phyloP scores from a whole-genome alignment of 2,113 vertebrate genomes.

The Trematocara zebra region DNA sequence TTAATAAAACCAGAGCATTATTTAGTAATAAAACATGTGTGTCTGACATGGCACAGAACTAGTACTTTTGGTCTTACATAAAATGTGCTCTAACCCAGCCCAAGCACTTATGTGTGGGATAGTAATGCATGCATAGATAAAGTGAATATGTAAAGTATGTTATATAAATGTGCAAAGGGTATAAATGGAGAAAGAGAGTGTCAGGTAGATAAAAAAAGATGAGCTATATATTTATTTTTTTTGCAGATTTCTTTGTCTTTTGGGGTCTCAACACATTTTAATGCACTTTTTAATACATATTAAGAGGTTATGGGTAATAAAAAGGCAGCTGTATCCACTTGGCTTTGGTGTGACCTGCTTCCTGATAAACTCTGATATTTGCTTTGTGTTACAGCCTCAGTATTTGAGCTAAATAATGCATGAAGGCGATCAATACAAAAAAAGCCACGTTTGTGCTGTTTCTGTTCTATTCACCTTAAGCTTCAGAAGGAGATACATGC shows the following conservation, averaged over 20 bases:
- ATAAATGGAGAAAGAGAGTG: background rate
- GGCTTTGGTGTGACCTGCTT: constrained; percentile 36
- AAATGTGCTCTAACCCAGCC: constrained; percentile 19
- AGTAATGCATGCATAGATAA: constrained; percentile 21
- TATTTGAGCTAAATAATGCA: constrained; percentile 59
- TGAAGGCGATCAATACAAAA: constrained; percentile 39
- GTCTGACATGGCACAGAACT: background rate
- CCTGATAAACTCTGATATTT: constrained; percentile 53
- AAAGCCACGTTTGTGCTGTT: constrained; percentile 21
- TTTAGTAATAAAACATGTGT: background rate
- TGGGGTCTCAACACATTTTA: background rate
- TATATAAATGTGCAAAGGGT: background rate
- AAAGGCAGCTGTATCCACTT: background rate
- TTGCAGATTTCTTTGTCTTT: background rate
- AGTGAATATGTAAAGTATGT: background rate
- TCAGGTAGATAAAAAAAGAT: background rate
- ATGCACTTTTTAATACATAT: background rate
- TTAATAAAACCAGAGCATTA: constrained; percentile 1
- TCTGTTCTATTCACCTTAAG: constrained; percentile 15
- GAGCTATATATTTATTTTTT: accelerated
- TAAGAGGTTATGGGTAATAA: background rate
- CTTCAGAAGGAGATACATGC: background rate
- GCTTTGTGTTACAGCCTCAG: constrained; percentile 2
- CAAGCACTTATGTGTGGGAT: constrained; percentile 25
- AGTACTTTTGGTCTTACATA: constrained; percentile 23